Evolutionary conservation across 2,797 vertebrate species (phyloP).

Genomic region (Poliocrania exsul): DNA sequence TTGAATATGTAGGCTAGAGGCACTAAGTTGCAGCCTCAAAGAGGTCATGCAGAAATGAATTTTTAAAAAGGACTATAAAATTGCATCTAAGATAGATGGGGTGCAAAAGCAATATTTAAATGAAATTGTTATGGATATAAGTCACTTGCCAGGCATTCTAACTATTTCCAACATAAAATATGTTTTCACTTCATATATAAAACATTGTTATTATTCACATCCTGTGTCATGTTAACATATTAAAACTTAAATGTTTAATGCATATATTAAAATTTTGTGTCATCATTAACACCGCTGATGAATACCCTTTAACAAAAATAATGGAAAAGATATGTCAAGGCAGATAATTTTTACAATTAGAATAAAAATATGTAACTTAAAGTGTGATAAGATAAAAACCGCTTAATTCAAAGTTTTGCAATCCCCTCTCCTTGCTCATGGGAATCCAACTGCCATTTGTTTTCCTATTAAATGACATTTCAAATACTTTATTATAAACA

Average conservation of each 20-base stretch:
- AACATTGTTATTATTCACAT: slow-evolving; percentile 86
- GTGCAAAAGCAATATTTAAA: slow-evolving; percentile 93
- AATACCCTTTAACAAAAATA: slow-evolving; percentile 78
- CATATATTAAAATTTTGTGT: slow-evolving; percentile 83
- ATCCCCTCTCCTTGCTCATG: slow-evolving; percentile 32
- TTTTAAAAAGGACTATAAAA: slow-evolving; percentile 92
- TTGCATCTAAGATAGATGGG: slow-evolving; percentile 90
- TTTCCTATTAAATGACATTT: slow-evolving; percentile 81
- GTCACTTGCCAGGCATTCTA: slow-evolving; percentile 81
- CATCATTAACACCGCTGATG: slow-evolving; percentile 82
- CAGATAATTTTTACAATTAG: slow-evolving; percentile 82
- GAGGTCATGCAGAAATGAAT: slow-evolving; percentile 92
- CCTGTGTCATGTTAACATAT: slow-evolving; percentile 81
- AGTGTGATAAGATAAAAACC: slow-evolving; percentile 73
- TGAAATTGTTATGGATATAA: slow-evolving; percentile 89
- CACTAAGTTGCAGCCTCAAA: slow-evolving; percentile 84
- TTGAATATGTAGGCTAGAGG: slow-evolving; percentile 87
- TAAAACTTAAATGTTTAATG: slow-evolving; percentile 87
- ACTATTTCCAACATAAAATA: slow-evolving; percentile 85
- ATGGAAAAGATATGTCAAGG: slow-evolving; percentile 75
- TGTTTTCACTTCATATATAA: slow-evolving; percentile 86
- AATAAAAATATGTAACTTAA: slow-evolving; percentile 77
- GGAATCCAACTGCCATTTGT: slow-evolving; percentile 74
- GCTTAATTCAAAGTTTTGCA: slow-evolving; percentile 69
- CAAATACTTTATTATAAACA: slow-evolving; percentile 80